Percentiles rank a stretch among this genome's conserved stretches.
Evolutionary conservation across 2,113 vertebrate species (phyloP).

Genomic region (Eurystomus gularis): DNA sequence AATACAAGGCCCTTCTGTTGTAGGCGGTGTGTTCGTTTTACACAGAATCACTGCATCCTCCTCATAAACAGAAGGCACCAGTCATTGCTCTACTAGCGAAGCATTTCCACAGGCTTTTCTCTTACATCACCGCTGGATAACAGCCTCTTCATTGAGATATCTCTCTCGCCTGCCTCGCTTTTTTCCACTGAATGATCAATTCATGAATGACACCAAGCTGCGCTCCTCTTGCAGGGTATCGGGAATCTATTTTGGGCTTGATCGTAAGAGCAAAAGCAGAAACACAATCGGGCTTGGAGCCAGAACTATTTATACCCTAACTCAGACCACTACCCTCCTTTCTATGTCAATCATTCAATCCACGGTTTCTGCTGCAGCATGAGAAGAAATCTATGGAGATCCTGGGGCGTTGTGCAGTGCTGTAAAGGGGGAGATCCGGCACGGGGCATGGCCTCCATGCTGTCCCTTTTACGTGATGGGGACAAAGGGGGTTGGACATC

Average conservation of each 20-base stretch:
- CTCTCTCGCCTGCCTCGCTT: neutral
- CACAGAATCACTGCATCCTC: neutral
- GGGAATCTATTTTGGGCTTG: neutral
- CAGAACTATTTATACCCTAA: neutral
- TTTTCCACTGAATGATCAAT: neutral
- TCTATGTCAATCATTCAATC: neutral
- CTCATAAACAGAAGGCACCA: neutral
- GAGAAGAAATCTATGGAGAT: neutral
- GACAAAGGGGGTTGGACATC: neutral
- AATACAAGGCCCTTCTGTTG: neutral
- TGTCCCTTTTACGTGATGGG: neutral
- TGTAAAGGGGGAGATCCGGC: neutral
- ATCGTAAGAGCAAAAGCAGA: neutral
- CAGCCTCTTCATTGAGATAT: neutral
- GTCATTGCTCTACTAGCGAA: neutral
- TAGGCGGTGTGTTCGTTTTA: too few relatives aligned
- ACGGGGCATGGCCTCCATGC: rapidly evolving
- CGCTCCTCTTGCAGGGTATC: neutral
- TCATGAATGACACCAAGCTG: neutral
- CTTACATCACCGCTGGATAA: neutral
- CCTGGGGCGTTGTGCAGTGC: rapidly evolving
- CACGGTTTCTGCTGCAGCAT: neutral
- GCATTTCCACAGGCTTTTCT: neutral
- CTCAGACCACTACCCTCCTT: neutral
- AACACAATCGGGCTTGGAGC: neutral